Percentiles rank a stretch among this genome's conserved stretches.
phyloP scores from a whole-genome alignment of 2,113 vertebrate species.

The Haemorhous mexicanus region DNA sequence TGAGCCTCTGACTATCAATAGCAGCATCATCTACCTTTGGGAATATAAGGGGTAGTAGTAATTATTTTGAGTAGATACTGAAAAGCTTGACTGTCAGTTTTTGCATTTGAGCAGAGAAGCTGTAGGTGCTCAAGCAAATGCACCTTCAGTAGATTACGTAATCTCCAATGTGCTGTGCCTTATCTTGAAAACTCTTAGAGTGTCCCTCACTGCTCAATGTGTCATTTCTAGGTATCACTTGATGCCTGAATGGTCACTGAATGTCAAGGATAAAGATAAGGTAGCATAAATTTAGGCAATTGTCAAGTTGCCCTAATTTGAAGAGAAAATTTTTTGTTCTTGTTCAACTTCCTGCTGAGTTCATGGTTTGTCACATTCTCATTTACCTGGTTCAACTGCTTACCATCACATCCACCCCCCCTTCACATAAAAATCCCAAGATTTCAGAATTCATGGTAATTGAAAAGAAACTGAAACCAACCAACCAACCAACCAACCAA shows the following conservation, averaged over 20 bases:
- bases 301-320: not conserved
- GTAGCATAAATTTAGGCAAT: not conserved
- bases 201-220: not conserved
- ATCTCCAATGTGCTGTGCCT: not conserved
- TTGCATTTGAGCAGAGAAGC: not conserved
- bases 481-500: not conserved
- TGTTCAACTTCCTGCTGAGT: not conserved
- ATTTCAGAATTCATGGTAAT: not conserved
- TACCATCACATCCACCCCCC: not conserved
- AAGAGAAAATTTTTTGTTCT: not conserved
- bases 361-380: not conserved
- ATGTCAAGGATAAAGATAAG: not conserved
- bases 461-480: not conserved
- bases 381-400: not conserved
- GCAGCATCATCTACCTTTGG: not conserved
- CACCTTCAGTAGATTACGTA: not conserved
- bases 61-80: not conserved
- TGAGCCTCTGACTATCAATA: not conserved
- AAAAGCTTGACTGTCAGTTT: not conserved
- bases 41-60: not conserved
- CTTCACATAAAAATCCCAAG: not conserved
- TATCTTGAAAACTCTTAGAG: not conserved
- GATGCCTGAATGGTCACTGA: not conserved
- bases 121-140: not conserved
- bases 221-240: not conserved